Evolutionary conservation across 2,797 vertebrate genomes (phyloP).

Genomic region (Danio tinwini): DNA sequence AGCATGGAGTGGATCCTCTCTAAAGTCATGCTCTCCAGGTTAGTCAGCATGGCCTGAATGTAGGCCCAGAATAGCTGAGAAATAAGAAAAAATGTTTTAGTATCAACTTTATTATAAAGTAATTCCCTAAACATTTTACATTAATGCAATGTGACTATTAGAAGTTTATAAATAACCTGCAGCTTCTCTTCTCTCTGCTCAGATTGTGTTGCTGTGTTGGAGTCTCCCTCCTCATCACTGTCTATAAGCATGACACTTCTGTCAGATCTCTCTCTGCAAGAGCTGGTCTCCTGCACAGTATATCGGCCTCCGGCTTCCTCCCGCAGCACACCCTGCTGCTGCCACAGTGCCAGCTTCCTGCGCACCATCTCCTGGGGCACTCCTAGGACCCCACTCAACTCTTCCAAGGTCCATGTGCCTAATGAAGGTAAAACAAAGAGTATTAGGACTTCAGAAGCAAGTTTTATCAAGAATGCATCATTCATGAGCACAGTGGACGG

Average conservation of each 20-base stretch:
- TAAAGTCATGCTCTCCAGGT: conserved; percentile 94
- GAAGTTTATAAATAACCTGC: conserved; percentile 68
- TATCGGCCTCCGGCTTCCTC: conserved; percentile 88
- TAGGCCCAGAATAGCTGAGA: conserved; percentile 95
- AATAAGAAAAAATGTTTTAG: conserved; percentile 1
- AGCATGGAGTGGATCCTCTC: conserved; percentile 98
- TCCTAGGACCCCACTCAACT: conserved; percentile 87
- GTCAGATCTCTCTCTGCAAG: conserved; percentile 86
- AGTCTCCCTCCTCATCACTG: conserved; percentile 95
- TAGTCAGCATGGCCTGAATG: conserved; percentile 98
- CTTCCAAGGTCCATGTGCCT: conserved; percentile 90
- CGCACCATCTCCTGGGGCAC: conserved; percentile 87
- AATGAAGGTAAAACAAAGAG: background rate
- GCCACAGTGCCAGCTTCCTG: conserved; percentile 92
- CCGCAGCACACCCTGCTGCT: conserved; percentile 92
- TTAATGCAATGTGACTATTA: background rate
- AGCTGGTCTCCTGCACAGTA: conserved; percentile 89
- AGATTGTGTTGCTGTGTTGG: conserved; percentile 94
- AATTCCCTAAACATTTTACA: background rate
- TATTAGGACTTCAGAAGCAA: background rate
- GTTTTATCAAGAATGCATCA: background rate
- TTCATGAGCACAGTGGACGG: background rate
- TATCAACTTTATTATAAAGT: background rate
- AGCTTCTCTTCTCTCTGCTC: conserved; percentile 96
- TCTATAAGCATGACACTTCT: conserved; percentile 89